phyloP scores from a whole-genome alignment of 2,888 invertebrate genomes.

The Caenorhabditis sp. region DNA sequence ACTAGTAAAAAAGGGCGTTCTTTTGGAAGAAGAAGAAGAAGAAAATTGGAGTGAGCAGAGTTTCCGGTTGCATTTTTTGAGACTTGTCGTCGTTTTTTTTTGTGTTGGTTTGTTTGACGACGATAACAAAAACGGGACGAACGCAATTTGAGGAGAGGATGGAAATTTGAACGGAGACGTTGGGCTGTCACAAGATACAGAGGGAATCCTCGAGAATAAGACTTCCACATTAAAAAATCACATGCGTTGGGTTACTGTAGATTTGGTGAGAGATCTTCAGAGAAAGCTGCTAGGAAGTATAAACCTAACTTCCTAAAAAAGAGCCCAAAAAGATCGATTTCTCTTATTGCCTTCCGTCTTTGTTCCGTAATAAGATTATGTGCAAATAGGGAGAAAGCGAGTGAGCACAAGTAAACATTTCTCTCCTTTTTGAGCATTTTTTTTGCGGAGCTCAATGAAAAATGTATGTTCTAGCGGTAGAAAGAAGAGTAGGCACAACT shows the following conservation, averaged over 20 bases:
- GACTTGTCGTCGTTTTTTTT: slow-evolving; percentile 35
- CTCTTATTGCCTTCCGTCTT: slow-evolving; percentile 44
- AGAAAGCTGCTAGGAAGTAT: background rate
- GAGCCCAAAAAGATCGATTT: slow-evolving; percentile 42
- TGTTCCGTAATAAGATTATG: slow-evolving; percentile 56
- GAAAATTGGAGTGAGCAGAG: slow-evolving; percentile 39
- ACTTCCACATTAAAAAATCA: background rate
- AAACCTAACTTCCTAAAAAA: slow-evolving; percentile 18
- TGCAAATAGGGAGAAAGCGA: slow-evolving; percentile 47
- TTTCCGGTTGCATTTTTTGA: slow-evolving; percentile 57
- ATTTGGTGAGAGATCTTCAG: background rate
- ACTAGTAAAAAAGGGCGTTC: slow-evolving; percentile 50
- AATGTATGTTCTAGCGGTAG: background rate
- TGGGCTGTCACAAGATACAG: slow-evolving; percentile 12
- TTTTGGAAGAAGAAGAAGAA: slow-evolving; percentile 38
- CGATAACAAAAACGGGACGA: slow-evolving; percentile 28
- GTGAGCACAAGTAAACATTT: slow-evolving; percentile 56
- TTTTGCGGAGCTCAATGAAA: slow-evolving; percentile 23
- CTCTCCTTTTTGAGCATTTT: slow-evolving; percentile 47
- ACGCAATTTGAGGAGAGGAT: slow-evolving; percentile 38
- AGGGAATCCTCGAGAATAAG: background rate
- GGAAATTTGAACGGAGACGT: slow-evolving; percentile 31
- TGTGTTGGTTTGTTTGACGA: slow-evolving; percentile 30
- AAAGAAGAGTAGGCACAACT: background rate
- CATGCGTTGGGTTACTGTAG: background rate